These are phyloP conservation scores for Coelopa frigida DNA, from an alignment of 1,140 invertebrate species.

Conservation along the genomic window DNA sequence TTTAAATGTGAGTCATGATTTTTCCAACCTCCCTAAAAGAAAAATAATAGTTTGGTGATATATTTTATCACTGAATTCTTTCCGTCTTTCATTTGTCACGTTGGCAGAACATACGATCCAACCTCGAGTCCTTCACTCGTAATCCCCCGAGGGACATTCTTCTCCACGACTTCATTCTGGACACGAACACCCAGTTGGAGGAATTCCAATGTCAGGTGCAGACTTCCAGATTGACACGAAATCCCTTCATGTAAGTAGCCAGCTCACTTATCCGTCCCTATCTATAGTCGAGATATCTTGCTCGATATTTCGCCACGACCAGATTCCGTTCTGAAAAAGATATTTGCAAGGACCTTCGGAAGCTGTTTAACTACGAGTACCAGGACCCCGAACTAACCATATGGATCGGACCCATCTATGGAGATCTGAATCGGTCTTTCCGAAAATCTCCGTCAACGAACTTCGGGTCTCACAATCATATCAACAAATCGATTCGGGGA, in stretches of 20 bases:
- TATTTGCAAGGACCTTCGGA: not conserved
- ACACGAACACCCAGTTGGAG: conserved; percentile 18
- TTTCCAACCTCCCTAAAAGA: not conserved
- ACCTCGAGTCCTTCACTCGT: not conserved
- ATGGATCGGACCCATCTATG: not conserved
- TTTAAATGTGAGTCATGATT: conserved; percentile 21
- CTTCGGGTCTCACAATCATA: too few relatives aligned
- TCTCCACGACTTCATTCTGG: conserved; percentile 15
- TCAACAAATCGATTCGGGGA: too few relatives aligned
- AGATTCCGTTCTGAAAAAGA: conserved; percentile 9
- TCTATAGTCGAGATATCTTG: too few relatives aligned
- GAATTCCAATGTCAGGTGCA: conserved; percentile 21
- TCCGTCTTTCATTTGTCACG: not conserved
- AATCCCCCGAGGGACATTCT: conserved; percentile 14
- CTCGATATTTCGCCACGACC: too few relatives aligned
- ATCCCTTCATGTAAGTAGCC: conserved; percentile 27
- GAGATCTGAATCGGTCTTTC: conserved; percentile 1
- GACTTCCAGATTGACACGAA: conserved; percentile 16
- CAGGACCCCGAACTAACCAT: conserved; percentile 5
- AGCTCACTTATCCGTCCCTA: not conserved
- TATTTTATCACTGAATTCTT: not conserved
- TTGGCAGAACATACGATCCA: conserved; percentile 18
- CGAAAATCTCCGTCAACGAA: too few relatives aligned
- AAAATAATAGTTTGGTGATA: not conserved
- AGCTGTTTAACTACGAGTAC: not conserved